Evolutionary conservation across 1,140 invertebrate species (phyloP).

Genomic region (Eueides isabella): DNA sequence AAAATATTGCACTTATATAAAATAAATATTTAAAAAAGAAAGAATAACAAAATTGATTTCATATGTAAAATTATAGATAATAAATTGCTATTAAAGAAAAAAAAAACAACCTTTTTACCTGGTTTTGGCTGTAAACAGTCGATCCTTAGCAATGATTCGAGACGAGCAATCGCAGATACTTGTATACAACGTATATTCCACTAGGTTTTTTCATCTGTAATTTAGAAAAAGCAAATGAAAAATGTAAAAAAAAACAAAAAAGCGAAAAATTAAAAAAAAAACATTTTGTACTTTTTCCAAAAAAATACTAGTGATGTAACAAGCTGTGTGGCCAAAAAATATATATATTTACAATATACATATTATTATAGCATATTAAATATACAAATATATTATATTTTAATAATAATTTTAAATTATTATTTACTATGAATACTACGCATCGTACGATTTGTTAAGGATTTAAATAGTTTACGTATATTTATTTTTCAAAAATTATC

Average conservation of each 20-base stretch:
- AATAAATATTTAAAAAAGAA: not conserved
- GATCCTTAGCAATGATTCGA: constrained; percentile 44
- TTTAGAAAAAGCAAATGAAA: constrained; percentile 49
- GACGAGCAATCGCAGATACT: constrained; percentile 57
- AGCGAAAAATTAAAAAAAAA: not conserved
- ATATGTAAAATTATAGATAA: not conserved
- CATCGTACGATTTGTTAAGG: not conserved
- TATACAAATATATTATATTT: not conserved
- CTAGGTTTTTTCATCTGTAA: constrained; percentile 61
- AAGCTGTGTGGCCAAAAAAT: constrained; percentile 9
- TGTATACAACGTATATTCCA: constrained; percentile 56
- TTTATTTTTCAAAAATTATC: too few species aligned
- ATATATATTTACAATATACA: not conserved
- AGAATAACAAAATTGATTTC: not conserved
- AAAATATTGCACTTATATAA: constrained; percentile 1
- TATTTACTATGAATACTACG: constrained; percentile 12
- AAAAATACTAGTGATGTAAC: constrained; percentile 3
- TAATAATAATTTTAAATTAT: constrained; percentile 4
- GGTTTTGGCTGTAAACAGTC: constrained; percentile 26
- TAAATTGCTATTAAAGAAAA: not conserved
- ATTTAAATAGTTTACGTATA: not conserved
- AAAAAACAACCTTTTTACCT: constrained; percentile 24
- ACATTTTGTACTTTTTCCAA: not conserved
- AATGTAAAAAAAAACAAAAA: constrained; percentile 42
- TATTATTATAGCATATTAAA: not conserved